Evolutionary conservation across 92 coral and sea anemone genomes (phyloP), one percentile per base, ranked within the genome.

Genomic region (Phenganax subtilis): DNA sequence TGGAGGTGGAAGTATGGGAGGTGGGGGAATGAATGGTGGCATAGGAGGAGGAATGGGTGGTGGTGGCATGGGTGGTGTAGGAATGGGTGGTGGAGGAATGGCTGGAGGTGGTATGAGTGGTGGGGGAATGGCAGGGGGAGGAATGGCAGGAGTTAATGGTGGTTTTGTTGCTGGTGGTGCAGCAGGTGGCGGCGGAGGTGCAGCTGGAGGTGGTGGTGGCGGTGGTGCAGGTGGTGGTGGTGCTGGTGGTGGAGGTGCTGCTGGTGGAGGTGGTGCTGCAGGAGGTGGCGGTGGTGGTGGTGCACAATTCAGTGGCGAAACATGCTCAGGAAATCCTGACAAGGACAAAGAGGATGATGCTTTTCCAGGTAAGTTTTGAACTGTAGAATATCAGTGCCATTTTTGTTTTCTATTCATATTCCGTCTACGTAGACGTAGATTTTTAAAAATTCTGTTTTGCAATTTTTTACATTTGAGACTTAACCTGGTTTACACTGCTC

Each of bases 311-410:
- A 79, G 63, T 10, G 83, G 83, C 9, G 74, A 51, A 17, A 17
- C 29, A 51, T 79, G 83, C 31, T 79, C 62, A 10, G 83, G 83
- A 62, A 79, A 73, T 79, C 83, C 83, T 62, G 65, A 17, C 11
- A 64, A 25, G 17, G 83, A 79, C 56, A 79, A 79, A 53, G 83
- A 79, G n/a, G 69, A 55, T 10, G 28, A 79, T 68, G 83, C 74
- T 10, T 79, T 79, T 79, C 83, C 83, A 16, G 82, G 82, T 77
- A 51, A 73, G 57, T 52, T 59, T 59, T 20, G 1, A 59, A 59
- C 27, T 59, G 7, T 59, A 59, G 7, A 14, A 59, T 1, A 14
- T 14, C 7, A 14, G 16, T 6, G 4, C 65, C 7, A 7, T 14
- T 59, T 14, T 20, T 20, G 27, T 59, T 6, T 1, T 59, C 65